phyloP scores from a whole-genome alignment of 2,797 vertebrate genomes.

The Setipinna tenuifilis region DNA sequence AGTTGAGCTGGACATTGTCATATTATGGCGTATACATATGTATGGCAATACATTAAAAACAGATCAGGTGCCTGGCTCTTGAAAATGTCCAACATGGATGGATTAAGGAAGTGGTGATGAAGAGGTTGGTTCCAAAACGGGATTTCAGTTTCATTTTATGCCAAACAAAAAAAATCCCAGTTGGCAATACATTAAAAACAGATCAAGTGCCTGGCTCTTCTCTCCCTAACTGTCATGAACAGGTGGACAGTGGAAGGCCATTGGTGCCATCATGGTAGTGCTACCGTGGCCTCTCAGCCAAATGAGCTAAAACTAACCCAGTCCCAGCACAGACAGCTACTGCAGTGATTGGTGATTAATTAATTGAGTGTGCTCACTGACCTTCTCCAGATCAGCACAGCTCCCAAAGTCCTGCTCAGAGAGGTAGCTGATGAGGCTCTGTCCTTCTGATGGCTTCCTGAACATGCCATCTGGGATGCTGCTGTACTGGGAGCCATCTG shows the following conservation, averaged over 20 bases:
- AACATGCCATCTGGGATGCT: conserved; percentile 88
- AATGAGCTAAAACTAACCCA: too few species aligned
- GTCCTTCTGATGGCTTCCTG: conserved; percentile 92
- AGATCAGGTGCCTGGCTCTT: too few species aligned
- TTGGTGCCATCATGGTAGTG: too few species aligned
- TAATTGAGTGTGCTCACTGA: conserved; percentile 51
- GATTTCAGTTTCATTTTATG: background rate
- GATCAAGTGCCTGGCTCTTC: too few species aligned
- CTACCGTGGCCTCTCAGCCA: too few species aligned
- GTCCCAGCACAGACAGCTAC: too few species aligned
- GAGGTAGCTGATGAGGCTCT: conserved; percentile 98
- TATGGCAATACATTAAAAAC: too few species aligned
- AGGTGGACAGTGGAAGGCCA: too few species aligned
- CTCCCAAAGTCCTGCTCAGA: conserved; percentile 99
- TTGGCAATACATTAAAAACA: too few species aligned
- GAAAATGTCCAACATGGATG: background rate
- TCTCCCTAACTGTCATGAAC: too few species aligned
- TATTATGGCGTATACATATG: background rate
- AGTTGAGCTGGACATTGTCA: background rate
- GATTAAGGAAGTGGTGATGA: background rate
- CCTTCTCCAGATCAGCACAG: conserved; percentile 98
- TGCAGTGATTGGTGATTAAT: too few species aligned
- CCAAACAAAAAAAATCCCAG: background rate
- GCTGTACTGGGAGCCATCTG: conserved; percentile 80
- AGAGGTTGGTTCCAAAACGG: background rate